A percentile compares a stretch with the other conserved stretches of the same genome.
Evolutionary conservation across 2,113 vertebrate genomes (phyloP).

Genomic region (Otus sunia): DNA sequence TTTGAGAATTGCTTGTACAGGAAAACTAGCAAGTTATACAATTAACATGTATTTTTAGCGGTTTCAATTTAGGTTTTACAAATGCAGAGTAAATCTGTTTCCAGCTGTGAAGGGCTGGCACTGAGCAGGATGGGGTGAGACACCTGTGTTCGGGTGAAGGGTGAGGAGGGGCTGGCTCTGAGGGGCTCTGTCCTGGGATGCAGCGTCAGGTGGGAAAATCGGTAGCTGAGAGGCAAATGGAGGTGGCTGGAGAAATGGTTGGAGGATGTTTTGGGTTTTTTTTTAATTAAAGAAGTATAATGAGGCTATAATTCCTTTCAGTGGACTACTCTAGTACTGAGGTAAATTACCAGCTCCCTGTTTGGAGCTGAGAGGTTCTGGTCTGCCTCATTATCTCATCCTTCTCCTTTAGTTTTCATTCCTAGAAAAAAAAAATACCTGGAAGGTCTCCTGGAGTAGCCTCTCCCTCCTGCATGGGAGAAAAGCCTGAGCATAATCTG

Average conservation of each 20-base stretch:
- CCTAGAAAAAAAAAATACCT: background rate
- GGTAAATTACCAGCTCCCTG: background rate
- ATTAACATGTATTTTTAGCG: background rate
- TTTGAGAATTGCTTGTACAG: background rate
- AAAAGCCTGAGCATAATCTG: background rate
- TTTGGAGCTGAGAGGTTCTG: background rate
- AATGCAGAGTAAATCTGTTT: background rate
- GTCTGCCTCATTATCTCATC: background rate
- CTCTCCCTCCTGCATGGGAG: background rate
- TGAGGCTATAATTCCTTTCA: background rate
- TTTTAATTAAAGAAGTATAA: background rate
- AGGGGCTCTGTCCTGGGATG: background rate
- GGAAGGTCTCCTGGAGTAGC: background rate
- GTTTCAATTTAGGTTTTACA: background rate
- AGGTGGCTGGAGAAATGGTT: background rate
- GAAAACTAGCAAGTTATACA: background rate
- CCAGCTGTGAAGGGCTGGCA: background rate
- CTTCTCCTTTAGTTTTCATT: background rate
- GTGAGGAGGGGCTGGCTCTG: background rate
- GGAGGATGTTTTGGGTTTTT: background rate
- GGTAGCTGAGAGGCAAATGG: background rate
- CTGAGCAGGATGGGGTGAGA: background rate
- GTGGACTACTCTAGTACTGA: background rate
- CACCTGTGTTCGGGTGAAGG: accelerated
- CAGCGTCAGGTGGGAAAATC: background rate